Conservation (phyloP, 2,888 invertebrate genomes). For the Theristus sp. region DNA sequence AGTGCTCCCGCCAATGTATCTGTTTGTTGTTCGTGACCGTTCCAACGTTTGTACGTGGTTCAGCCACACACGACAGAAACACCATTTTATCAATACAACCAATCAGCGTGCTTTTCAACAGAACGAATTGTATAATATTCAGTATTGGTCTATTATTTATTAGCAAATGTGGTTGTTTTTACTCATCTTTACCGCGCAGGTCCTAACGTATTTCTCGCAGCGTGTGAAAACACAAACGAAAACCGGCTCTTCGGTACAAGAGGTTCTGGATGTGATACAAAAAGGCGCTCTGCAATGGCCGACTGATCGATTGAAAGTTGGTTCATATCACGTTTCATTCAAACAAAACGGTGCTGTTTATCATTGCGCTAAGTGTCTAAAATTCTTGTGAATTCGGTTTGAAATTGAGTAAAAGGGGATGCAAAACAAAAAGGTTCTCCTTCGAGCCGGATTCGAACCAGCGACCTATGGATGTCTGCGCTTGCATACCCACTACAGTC, state of each 20-base stretch:
- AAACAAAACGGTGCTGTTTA: background rate
- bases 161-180: too few relatives aligned
- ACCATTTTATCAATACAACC: too few relatives aligned
- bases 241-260: conserved; percentile 53
- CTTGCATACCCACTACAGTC: background rate
- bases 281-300: conserved; percentile 84
- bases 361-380: too few relatives aligned
- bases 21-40: too few relatives aligned
- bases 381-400: too few relatives aligned
- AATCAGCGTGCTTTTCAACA: too few relatives aligned
- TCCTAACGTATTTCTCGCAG: conserved; percentile 50
- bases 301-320: conserved; percentile 71
- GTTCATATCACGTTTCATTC: background rate
- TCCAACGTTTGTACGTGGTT: too few relatives aligned
- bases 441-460: background rate
- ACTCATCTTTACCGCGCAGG: too few relatives aligned
- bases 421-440: background rate
- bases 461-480: background rate
- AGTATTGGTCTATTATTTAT: too few relatives aligned
- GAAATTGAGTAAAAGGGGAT: background rate
- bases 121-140: too few relatives aligned
- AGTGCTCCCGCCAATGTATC: too few relatives aligned
- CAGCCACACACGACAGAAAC: too few relatives aligned
- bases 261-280: conserved; percentile 69
- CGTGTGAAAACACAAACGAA: conserved; percentile 42